Conservation (phyloP, 1,140 invertebrate genomes). For the Parapsyche elsis region DNA sequence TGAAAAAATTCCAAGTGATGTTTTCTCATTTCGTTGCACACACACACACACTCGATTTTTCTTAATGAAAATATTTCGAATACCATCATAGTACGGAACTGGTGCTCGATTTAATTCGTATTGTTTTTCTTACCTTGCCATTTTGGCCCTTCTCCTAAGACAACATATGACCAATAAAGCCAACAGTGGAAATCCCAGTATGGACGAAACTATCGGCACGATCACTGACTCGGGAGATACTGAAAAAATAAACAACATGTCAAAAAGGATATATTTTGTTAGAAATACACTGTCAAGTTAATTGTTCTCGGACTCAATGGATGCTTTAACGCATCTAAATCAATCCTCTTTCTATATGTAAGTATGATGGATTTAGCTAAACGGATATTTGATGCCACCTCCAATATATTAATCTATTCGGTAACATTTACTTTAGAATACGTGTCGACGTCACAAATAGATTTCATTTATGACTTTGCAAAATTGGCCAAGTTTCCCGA, state of each 20-base stretch:
- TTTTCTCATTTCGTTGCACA: not conserved
- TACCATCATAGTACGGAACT: not conserved
- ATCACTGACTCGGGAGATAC: conserved; percentile 89
- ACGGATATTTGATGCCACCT: too few species aligned
- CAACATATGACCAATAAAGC: conserved; percentile 89
- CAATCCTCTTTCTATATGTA: too few species aligned
- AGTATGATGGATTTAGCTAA: too few species aligned
- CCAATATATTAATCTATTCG: too few species aligned
- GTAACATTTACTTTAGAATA: too few species aligned
- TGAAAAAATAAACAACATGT: conserved; percentile 67
- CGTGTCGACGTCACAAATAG: too few species aligned
- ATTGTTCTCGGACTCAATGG: too few species aligned
- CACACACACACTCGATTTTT: not conserved
- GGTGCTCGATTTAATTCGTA: not conserved
- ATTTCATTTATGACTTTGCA: too few species aligned
- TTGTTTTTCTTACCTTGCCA: conserved; percentile 68
- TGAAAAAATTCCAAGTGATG: conserved; percentile 24
- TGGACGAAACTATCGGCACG: conserved; percentile 89
- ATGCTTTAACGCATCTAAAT: too few species aligned
- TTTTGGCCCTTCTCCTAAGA: conserved; percentile 81
- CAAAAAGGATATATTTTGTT: not conserved
- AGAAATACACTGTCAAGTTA: too few species aligned
- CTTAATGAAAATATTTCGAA: conserved; percentile 24
- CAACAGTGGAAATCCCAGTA: conserved; percentile 86
- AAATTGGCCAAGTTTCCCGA: too few species aligned